Percentiles rank a stretch among this genome's conserved stretches.
Evolutionary conservation across 2,797 vertebrate genomes (phyloP).

Genomic region (Silurus aristotelis): DNA sequence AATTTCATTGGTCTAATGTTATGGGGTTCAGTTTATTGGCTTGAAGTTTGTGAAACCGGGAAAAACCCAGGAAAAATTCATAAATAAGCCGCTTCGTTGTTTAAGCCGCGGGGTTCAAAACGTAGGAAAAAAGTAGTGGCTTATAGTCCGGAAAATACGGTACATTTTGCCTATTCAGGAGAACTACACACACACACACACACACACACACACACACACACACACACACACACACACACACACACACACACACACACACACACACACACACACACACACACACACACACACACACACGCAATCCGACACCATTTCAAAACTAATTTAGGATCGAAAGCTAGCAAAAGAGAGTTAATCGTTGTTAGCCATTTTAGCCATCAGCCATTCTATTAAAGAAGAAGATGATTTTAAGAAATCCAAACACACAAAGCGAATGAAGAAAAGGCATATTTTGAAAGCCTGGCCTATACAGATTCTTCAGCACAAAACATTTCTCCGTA

Average conservation of each 20-base stretch:
- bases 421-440: background rate
- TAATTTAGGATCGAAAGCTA: conserved; percentile 8
- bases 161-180: background rate
- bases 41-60: too few species aligned
- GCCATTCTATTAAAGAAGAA: background rate
- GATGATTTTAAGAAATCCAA: background rate
- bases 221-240: background rate
- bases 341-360: background rate
- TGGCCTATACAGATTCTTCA: background rate
- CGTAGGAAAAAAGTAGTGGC: too few species aligned
- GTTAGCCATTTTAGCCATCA: background rate
- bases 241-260: background rate
- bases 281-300: background rate
- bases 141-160: too few species aligned
- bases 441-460: background rate
- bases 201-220: background rate
- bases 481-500: background rate
- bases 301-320: background rate
- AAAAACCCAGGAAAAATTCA: too few species aligned
- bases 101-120: too few species aligned
- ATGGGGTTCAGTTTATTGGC: too few species aligned
- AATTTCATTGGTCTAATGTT: too few species aligned
- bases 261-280: background rate
- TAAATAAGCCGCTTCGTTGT: too few species aligned
- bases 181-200: background rate